These are phyloP conservation scores for Lithophane socia DNA, from an alignment of 2,888 invertebrate genomes.

Conservation along the genomic window DNA sequence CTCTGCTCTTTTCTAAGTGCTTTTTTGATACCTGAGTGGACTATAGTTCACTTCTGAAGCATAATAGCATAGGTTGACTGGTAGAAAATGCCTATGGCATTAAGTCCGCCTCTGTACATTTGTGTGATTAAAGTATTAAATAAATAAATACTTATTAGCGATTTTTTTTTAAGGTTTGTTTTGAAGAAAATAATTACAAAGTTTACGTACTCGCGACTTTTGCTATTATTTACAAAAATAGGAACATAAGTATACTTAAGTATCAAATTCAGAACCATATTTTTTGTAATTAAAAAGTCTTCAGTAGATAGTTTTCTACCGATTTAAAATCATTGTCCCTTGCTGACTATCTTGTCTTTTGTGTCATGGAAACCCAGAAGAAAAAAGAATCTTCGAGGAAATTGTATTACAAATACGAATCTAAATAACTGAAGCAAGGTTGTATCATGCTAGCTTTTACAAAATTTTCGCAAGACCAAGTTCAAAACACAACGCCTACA, in stretches of 20 bases:
- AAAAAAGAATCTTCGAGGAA: no score
- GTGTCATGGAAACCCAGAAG: background rate
- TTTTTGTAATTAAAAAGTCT: background rate
- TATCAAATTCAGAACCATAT: background rate
- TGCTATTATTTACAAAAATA: no score
- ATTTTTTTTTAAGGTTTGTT: background rate
- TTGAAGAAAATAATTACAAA: background rate
- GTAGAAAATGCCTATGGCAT: no score
- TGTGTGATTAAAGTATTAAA: no score
- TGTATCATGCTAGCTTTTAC: background rate
- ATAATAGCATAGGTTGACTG: no score
- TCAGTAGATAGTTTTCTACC: background rate
- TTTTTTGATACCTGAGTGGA: slow-evolving; percentile 55
- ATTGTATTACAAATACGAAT: no score
- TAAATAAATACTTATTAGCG: background rate
- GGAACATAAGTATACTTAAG: no score
- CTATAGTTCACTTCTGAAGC: slow-evolving; percentile 23
- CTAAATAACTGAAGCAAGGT: no score
- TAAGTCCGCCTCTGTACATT: no score
- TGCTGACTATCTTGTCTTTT: background rate
- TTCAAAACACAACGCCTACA: slow-evolving; percentile 4
- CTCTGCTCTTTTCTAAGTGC: slow-evolving; percentile 57
- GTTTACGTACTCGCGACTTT: background rate
- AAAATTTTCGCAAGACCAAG: background rate
- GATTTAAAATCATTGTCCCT: background rate